phyloP scores from a whole-genome alignment of 2,888 invertebrate genomes.

The Rhaphigaster nebulosa region DNA sequence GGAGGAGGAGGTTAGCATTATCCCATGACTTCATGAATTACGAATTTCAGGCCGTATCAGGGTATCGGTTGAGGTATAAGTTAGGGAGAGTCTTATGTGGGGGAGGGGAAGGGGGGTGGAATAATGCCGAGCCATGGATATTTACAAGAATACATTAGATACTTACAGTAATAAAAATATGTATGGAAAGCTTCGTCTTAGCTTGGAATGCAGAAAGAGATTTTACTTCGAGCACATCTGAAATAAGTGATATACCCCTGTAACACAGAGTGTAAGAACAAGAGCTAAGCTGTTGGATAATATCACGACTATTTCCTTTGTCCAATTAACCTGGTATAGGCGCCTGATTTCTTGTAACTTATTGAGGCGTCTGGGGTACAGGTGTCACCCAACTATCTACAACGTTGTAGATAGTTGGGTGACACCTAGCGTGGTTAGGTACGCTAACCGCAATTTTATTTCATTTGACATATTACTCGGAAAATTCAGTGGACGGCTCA shows the following conservation, averaged over 20 bases:
- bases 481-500: too few species aligned
- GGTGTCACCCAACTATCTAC: too few species aligned
- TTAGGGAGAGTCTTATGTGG: not conserved
- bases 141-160: slow-evolving; percentile 3
- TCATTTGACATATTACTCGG: too few species aligned
- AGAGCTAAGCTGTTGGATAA: too few species aligned
- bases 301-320: too few species aligned
- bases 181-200: not conserved
- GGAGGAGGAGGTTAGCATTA: not conserved
- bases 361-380: too few species aligned
- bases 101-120: not conserved
- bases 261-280: too few species aligned
- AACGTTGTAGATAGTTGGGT: too few species aligned
- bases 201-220: not conserved
- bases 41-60: not conserved
- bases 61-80: not conserved
- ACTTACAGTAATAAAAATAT: not conserved
- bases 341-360: too few species aligned
- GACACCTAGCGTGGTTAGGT: too few species aligned
- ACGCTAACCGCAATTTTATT: too few species aligned
- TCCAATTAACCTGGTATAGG: too few species aligned
- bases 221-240: not conserved
- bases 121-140: not conserved
- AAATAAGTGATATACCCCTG: not conserved
- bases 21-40: slow-evolving; percentile 17